A percentile compares a stretch with the other conserved stretches of the same genome.
phyloP scores from a whole-genome alignment of 2,888 invertebrate species.

The Trachelus troglodyta region DNA sequence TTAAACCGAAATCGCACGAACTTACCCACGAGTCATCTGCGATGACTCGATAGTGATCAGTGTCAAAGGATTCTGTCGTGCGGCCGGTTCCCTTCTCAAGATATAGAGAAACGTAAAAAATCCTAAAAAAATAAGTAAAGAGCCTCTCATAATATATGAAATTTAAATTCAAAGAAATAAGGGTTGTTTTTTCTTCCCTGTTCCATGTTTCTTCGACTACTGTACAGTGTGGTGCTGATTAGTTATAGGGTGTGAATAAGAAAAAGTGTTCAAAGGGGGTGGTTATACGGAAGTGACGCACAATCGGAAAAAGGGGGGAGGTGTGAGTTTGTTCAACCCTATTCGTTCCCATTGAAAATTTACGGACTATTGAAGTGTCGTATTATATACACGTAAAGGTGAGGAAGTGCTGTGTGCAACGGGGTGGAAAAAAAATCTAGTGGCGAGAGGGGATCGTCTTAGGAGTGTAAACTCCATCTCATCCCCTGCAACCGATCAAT shows the following conservation, averaged over 20 bases:
- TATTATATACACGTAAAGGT: background rate
- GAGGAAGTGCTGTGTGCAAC: background rate
- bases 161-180: background rate
- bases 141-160: background rate
- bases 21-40: background rate
- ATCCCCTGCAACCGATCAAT: constrained; percentile 66
- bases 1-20: background rate
- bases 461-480: constrained; percentile 53
- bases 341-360: background rate
- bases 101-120: background rate
- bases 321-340: background rate
- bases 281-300: background rate
- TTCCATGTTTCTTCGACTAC: background rate
- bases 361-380: background rate
- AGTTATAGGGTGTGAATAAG: background rate
- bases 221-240: background rate
- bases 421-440: background rate
- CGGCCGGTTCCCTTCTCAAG: background rate
- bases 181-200: background rate
- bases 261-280: background rate
- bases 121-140: background rate
- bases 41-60: background rate
- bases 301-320: background rate
- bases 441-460: constrained; percentile 66
- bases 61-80: background rate